Conservation (phyloP, 2,113 vertebrate species). For the Choloepus hoffmanni region DNA sequence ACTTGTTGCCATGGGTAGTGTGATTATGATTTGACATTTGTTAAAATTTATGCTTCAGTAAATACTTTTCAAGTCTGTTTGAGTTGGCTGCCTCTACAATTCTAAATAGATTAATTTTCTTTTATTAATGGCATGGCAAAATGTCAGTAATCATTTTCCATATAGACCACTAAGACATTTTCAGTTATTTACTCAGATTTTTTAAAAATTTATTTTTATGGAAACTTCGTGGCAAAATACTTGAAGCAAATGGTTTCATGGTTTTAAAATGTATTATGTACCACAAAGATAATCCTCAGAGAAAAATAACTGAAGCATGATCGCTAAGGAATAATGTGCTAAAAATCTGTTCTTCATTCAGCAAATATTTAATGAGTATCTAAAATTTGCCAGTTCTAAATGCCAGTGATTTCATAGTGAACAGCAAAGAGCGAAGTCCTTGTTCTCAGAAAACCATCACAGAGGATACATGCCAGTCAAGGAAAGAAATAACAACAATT, state of each 20-base stretch:
- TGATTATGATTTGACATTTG: not conserved
- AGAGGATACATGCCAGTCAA: not conserved
- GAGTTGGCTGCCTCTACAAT: not conserved
- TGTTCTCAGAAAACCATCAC: not conserved
- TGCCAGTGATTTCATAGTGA: not conserved
- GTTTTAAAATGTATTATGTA: not conserved
- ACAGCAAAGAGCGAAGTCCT: not conserved
- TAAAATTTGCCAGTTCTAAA: not conserved
- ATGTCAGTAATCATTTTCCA: not conserved
- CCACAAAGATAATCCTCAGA: not conserved
- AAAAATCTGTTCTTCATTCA: not conserved
- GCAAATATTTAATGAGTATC: not conserved
- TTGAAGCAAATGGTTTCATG: not conserved
- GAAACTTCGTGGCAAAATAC: constrained; percentile 15
- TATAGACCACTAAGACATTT: not conserved
- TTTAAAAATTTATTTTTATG: not conserved
- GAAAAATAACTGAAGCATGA: not conserved
- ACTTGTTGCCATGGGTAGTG: not conserved
- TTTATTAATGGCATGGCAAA: not conserved
- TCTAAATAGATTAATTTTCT: not conserved
- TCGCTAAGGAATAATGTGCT: constrained; percentile 11
- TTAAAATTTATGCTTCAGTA: not conserved
- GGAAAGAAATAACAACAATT: not conserved
- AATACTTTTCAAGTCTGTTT: not conserved
- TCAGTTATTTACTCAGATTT: not conserved